Evolutionary conservation across 1,140 invertebrate species (phyloP).

Genomic region (Halictus rubicundus): DNA sequence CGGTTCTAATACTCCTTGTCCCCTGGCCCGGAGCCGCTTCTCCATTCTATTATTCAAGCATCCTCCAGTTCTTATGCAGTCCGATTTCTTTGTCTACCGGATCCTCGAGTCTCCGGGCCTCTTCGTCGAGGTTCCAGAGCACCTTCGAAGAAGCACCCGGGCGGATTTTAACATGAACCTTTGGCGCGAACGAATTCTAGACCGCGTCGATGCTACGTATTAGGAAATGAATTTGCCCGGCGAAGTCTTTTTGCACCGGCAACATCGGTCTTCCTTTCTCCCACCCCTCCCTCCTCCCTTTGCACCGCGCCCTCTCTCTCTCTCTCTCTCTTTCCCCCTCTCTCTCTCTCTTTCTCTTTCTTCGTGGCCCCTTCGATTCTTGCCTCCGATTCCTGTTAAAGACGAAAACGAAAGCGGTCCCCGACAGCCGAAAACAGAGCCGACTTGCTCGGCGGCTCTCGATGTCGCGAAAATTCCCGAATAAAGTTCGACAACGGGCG

Average conservation of each 20-base stretch:
- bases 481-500: neutral
- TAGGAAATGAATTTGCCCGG: conserved; percentile 73
- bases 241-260: conserved; percentile 54
- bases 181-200: conserved; percentile 74
- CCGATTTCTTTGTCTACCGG: conserved; percentile 33
- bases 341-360: too few species aligned
- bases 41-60: conserved; percentile 18
- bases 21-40: neutral
- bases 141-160: conserved; percentile 25
- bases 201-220: conserved; percentile 66
- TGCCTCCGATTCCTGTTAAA: conserved; percentile 19
- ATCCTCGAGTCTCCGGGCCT: neutral
- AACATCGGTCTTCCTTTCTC: conserved; percentile 14
- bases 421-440: neutral
- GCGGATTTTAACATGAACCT: conserved; percentile 69
- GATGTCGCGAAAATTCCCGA: neutral
- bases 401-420: conserved; percentile 9
- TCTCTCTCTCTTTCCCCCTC: too few species aligned
- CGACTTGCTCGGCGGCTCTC: neutral
- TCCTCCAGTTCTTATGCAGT: conserved; percentile 5
- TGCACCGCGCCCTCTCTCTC: too few species aligned
- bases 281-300: too few species aligned
- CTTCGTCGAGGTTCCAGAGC: conserved; percentile 2
- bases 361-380: neutral
- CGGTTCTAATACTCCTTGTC: neutral